Evolutionary conservation across 2,113 vertebrate species (phyloP), one percentile per base, ranked within the genome.

Genomic region (Sula dactylatra): DNA sequence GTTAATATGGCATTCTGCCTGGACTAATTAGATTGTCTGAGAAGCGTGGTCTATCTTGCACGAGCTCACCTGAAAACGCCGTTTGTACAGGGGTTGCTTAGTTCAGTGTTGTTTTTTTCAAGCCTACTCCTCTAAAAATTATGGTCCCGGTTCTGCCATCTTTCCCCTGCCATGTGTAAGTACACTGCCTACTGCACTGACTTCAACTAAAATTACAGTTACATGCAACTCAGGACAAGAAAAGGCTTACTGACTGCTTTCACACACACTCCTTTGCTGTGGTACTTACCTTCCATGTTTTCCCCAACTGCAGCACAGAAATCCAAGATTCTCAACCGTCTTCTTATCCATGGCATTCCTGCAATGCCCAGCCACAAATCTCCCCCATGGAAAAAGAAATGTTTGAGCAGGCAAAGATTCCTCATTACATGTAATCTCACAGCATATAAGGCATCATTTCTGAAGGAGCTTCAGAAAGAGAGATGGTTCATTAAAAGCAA

Each of bases 1-100:
- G 64, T 56, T 86, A 73, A 59, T 38, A 92, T 83, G 72, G 88
- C 91, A 89, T 78, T 81, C 69, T 93, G 93, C 91, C 83, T 70
- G 64, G n/a, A 74, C 59, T 91, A 88, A 74, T 95, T 38, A 84
- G 47, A n/a, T 59, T 88, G 88, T 36, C 76, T 88, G 69, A 83
- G 83, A 84, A 86, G 69, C 44, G 11, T 4, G 45, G 50, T 81
- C 45, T 72, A 13, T 66, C 79, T 85, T 73, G 64, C 79, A 83
- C 47, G 62, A 54, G 38, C 72, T 81, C 61, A 96, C 61, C 90
- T 93, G 67, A 85, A 27, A 15, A 15, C 2, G 47, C 72, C 65
- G 54, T 66, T 81, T 59, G 44, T 74, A 55, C 61, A 92, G 47
- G 29, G 20, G 3, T 13, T 83, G 14, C 50, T 82, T 67, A 73